These are phyloP conservation scores for Notarius quadriscutis DNA, from an alignment of 2,113 vertebrate genomes.

Conservation along the genomic window DNA sequence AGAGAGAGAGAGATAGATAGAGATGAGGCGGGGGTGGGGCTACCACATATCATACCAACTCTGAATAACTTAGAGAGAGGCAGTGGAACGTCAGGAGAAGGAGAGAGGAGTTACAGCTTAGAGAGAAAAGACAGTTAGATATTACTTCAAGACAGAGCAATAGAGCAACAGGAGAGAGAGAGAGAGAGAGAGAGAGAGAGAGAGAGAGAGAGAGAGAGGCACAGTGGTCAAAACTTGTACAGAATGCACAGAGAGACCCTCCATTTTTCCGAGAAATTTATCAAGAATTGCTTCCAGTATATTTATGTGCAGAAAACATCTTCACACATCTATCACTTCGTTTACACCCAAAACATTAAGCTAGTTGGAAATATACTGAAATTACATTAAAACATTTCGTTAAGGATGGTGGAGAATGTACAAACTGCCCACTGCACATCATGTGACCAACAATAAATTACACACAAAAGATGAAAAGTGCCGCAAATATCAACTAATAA, in stretches of 20 bases:
- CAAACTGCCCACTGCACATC: slow-evolving; percentile 16
- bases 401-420: slow-evolving; percentile 24
- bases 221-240: slow-evolving; percentile 83
- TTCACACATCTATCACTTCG: slow-evolving; percentile 18
- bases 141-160: slow-evolving; percentile 62
- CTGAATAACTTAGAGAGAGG: slow-evolving; percentile 72
- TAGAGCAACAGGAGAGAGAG: slow-evolving; percentile 48
- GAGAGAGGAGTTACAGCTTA: slow-evolving; percentile 69
- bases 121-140: slow-evolving; percentile 59
- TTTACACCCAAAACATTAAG: not conserved
- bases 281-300: slow-evolving; percentile 51
- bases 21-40: slow-evolving; percentile 48
- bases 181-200: slow-evolving; percentile 51
- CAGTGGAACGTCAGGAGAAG: slow-evolving; percentile 71
- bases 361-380: slow-evolving; percentile 53
- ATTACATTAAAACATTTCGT: slow-evolving; percentile 39
- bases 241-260: slow-evolving; percentile 81
- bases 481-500: not conserved
- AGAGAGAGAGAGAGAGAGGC: slow-evolving; percentile 62
- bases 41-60: slow-evolving; percentile 88
- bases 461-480: not conserved
- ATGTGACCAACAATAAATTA: not conserved
- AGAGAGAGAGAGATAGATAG: slow-evolving; percentile 41
- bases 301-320: slow-evolving; percentile 46
- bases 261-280: slow-evolving; percentile 81